Evolutionary conservation across 2,888 invertebrate species (phyloP), one percentile per base, ranked within the genome.

Genomic region (Barypeithes pellucidus): DNA sequence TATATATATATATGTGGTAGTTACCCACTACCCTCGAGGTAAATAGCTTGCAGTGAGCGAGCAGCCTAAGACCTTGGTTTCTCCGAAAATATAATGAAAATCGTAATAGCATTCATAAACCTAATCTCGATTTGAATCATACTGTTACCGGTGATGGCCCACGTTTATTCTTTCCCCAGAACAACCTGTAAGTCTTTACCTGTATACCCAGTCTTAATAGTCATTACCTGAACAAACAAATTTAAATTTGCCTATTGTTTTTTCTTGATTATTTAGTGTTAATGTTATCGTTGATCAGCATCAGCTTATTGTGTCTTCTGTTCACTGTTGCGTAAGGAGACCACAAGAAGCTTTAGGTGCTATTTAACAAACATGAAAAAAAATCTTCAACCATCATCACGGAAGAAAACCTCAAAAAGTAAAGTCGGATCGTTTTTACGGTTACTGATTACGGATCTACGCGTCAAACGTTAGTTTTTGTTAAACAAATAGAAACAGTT

Each of bases 381-480:
- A 57, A 57, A 33, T 16, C 33, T 11, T 33, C 16, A 33, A 14
- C 33, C 9, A 18, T 9, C 18, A 50, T 50, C n/a, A n/a, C n/a
- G 4, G 16, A 3, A 33, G 54, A 33, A 54, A 57, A 57, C 54
- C 54, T 57, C 54, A 33, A 65, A 65, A 50, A 65, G 65, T 65
- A 50, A 65, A 65, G 52, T 65, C 52, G 20, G 20, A 14, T n/a
- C 65, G 65, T 65, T 65, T 65, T 65, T 52, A 65, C 65, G 39
- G 65, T 65, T 18, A 52, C 18, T 65, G 65, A 52, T 54, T 54
- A 16, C 65, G 65, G 52, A 65, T 52, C 52, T 65, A 65, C 52
- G 52, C 65, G 54, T 57, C 9, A 33, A 33, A 18, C 12, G 8
- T 24, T 29, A 14, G 14, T 29, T 57, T 33, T 14, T 29, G 8